Evolutionary conservation across 2,113 vertebrate species (phyloP).

Genomic region (Lontra canadensis): DNA sequence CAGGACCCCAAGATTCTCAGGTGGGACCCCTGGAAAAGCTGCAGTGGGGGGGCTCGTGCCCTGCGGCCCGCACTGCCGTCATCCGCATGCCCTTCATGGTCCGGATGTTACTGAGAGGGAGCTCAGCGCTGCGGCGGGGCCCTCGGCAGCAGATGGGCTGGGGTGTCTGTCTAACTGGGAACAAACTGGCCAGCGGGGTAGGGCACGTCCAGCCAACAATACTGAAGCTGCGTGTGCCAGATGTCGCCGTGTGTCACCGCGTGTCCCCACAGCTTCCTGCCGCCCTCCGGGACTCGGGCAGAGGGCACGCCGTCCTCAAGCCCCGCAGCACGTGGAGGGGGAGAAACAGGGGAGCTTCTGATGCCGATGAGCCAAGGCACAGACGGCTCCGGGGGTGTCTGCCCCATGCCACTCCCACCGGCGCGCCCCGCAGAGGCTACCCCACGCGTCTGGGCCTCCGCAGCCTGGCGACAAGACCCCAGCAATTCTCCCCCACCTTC

Average conservation of each 20-base stretch:
- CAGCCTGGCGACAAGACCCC: not conserved
- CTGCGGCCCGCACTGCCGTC: not conserved
- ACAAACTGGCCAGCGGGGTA: not conserved
- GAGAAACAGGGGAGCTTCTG: not conserved
- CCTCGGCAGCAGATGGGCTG: not conserved
- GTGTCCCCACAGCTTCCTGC: not conserved
- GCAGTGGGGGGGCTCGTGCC: slow-evolving; percentile 23
- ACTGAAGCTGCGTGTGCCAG: not conserved
- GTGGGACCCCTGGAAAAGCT: slow-evolving; percentile 29
- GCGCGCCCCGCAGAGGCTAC: too few relatives aligned
- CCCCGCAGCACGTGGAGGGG: slow-evolving; percentile 4
- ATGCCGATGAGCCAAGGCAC: not conserved
- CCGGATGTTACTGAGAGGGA: too few relatives aligned
- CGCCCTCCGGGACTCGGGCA: not conserved
- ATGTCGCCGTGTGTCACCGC: not conserved
- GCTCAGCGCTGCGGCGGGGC: not conserved
- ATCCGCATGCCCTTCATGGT: not conserved
- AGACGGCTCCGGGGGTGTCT: not conserved
- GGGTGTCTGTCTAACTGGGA: slow-evolving; percentile 38
- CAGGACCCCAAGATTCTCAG: not conserved
- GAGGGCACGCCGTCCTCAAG: not conserved
- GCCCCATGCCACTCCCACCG: not conserved
- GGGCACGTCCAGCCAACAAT: slow-evolving; percentile 18
- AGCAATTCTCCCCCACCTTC: not conserved
- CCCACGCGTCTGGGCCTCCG: not conserved